Percentiles rank a stretch among this genome's conserved stretches.
phyloP scores from a whole-genome alignment of 2,888 invertebrate species.

The Spisula solida region DNA sequence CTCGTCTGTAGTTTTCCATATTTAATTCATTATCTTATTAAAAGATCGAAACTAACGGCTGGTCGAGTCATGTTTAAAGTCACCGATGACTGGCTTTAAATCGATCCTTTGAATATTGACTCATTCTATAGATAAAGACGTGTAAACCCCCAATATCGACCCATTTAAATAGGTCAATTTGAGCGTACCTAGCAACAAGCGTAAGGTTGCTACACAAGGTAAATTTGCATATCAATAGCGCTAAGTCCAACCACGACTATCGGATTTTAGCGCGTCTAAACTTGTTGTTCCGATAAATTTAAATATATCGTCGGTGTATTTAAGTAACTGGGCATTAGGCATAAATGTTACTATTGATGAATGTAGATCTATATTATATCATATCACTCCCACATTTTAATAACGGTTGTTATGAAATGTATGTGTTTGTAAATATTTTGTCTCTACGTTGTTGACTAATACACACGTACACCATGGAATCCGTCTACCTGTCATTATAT shows the following conservation, averaged over 20 bases:
- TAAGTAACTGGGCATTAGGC: slow-evolving; percentile 50
- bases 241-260: slow-evolving; percentile 57
- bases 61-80: slow-evolving; percentile 69
- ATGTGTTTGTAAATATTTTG: slow-evolving; percentile 42
- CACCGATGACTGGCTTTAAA: slow-evolving; percentile 68
- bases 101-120: slow-evolving; percentile 70
- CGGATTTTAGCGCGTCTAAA: slow-evolving; percentile 26
- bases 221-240: slow-evolving; percentile 66
- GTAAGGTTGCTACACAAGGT: slow-evolving; percentile 45
- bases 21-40: slow-evolving; percentile 51
- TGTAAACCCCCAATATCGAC: slow-evolving; percentile 37
- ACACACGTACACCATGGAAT: neutral
- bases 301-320: slow-evolving; percentile 59
- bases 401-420: slow-evolving; percentile 29
- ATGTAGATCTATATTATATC: neutral
- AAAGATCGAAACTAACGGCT: slow-evolving; percentile 52
- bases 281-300: slow-evolving; percentile 49
- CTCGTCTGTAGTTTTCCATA: slow-evolving; percentile 40
- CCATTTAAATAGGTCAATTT: slow-evolving; percentile 70
- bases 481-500: neutral
- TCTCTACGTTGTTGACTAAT: slow-evolving; percentile 27
- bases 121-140: slow-evolving; percentile 60
- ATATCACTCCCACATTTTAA: neutral
- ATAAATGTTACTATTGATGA: neutral
- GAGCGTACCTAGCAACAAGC: slow-evolving; percentile 76